phyloP scores from a whole-genome alignment of 2,797 vertebrate species.

The Enteromius afrohamiltoni region DNA sequence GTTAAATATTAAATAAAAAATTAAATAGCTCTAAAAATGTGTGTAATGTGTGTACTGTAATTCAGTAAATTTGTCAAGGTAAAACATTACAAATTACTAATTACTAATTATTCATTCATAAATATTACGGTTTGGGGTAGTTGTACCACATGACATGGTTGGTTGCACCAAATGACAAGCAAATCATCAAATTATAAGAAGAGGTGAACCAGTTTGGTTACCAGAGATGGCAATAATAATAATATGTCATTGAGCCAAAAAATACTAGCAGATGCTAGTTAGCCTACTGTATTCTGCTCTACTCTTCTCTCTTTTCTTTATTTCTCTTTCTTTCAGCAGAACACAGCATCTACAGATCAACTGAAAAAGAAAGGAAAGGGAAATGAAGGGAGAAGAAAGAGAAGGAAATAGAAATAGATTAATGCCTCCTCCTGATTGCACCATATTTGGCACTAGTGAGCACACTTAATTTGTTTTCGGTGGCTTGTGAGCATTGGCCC shows the following conservation, averaged over 20 bases:
- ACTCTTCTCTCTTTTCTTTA: background rate
- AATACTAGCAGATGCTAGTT: background rate
- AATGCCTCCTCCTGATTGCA: conserved; percentile 64
- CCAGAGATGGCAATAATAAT: background rate
- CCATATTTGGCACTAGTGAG: conserved; percentile 63
- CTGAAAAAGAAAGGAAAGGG: conserved; percentile 18
- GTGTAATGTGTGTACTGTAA: background rate
- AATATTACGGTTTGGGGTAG: background rate
- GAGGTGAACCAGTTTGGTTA: background rate
- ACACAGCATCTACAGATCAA: background rate
- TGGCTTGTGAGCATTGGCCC: conserved; percentile 35
- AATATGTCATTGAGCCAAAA: background rate
- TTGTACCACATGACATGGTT: background rate
- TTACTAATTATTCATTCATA: background rate
- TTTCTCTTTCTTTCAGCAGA: conserved; percentile 16
- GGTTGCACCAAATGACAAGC: background rate
- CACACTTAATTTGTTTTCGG: conserved; percentile 52
- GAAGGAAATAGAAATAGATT: conserved; percentile 55
- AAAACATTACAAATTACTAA: background rate
- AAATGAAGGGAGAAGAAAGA: conserved; percentile 38
- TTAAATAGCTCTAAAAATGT: background rate
- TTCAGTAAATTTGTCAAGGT: background rate
- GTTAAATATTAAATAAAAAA: background rate
- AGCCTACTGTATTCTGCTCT: background rate
- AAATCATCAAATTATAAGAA: background rate